These are phyloP conservation scores for Struthidea cinerea DNA, from an alignment of 2,113 vertebrate genomes.

Conservation along the genomic window DNA sequence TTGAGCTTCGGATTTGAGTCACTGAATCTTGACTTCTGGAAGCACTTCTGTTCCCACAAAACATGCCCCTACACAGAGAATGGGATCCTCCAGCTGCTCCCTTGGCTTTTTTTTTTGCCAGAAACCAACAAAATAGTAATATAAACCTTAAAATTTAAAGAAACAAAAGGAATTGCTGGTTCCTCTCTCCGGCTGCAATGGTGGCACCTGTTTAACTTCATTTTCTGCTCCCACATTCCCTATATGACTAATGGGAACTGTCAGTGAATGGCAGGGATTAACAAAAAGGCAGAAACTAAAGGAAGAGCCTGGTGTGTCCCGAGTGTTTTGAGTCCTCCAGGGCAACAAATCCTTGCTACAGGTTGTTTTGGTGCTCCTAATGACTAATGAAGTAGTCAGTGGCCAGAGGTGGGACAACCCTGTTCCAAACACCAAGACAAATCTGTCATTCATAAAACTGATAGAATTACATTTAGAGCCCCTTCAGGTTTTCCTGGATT, in stretches of 20 bases:
- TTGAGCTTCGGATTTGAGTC: not conserved
- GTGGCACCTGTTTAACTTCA: not conserved
- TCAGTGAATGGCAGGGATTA: not conserved
- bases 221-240: not conserved
- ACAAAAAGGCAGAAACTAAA: not conserved
- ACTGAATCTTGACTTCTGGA: not conserved
- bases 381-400: not conserved
- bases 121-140: not conserved
- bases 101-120: not conserved
- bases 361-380: not conserved
- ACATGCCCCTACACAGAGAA: accelerated
- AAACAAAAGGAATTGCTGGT: not conserved
- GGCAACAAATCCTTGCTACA: not conserved
- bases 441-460: not conserved
- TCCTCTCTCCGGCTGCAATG: not conserved
- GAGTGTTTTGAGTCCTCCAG: not conserved
- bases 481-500: not conserved
- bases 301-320: not conserved
- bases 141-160: not conserved
- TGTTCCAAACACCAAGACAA: not conserved
- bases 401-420: not conserved
- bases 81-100: not conserved
- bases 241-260: not conserved
- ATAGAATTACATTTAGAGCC: not conserved
- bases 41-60: not conserved